Evolutionary conservation across 2,113 vertebrate genomes (phyloP).

Genomic region (Myxocyprinus asiaticus): DNA sequence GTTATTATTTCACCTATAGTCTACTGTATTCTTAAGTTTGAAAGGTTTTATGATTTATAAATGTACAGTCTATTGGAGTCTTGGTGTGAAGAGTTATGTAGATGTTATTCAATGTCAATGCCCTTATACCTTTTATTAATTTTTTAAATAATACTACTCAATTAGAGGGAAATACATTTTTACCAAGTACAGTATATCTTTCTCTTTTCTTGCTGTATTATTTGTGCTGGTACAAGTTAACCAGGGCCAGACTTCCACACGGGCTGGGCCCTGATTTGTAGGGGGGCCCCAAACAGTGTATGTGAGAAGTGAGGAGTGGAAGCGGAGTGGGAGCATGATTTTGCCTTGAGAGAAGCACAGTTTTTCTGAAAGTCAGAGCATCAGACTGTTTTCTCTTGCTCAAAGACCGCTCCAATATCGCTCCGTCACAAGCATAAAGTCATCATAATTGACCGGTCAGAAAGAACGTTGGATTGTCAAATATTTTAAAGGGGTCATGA

Average conservation of each 20-base stretch:
- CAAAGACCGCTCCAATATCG: too few species aligned
- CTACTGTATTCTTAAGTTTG: slow-evolving; percentile 6
- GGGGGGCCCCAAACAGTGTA: too few species aligned
- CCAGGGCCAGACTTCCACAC: slow-evolving; percentile 44
- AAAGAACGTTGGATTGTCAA: too few species aligned
- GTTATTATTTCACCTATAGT: neutral
- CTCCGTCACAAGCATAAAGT: too few species aligned
- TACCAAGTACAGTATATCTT: slow-evolving; percentile 52
- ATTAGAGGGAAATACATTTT: slow-evolving; percentile 63
- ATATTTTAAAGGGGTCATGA: too few species aligned
- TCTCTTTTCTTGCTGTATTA: slow-evolving; percentile 73
- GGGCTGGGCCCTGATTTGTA: too few species aligned
- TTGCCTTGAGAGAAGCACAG: too few species aligned
- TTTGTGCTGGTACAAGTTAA: slow-evolving; percentile 76
- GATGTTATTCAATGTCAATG: slow-evolving; percentile 10
- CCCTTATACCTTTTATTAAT: slow-evolving; percentile 7
- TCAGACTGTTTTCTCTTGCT: too few species aligned
- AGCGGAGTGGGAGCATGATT: too few species aligned
- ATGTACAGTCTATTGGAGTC: slow-evolving; percentile 25
- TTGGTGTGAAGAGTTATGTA: neutral
- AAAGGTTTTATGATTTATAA: slow-evolving; percentile 18
- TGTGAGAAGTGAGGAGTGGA: too few species aligned
- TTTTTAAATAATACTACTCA: slow-evolving; percentile 42
- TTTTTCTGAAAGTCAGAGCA: too few species aligned
- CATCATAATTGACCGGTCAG: too few species aligned